These are phyloP conservation scores for Leptura quadrifasciata DNA, from an alignment of 2,888 invertebrate genomes.

Conservation along the genomic window DNA sequence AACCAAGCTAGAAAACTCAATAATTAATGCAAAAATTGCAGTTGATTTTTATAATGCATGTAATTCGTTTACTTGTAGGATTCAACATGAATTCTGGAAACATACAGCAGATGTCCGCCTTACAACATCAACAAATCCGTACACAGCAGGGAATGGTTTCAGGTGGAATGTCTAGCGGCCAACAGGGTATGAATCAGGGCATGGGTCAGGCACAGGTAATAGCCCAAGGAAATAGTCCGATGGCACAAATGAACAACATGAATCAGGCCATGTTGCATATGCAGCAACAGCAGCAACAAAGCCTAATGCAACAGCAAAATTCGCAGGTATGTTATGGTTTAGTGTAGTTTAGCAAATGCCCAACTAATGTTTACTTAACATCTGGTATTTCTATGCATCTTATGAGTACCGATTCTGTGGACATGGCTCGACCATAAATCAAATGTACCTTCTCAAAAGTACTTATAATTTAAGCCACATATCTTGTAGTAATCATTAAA, in stretches of 20 bases:
- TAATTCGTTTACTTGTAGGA: slow-evolving; percentile 45
- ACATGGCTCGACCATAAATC: too few species aligned
- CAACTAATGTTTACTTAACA: too few species aligned
- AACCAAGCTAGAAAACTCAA: too few species aligned
- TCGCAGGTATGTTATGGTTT: slow-evolving; percentile 71
- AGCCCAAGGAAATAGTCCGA: slow-evolving; percentile 66
- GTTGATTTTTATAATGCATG: too few species aligned
- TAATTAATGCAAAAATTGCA: neutral
- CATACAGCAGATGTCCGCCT: slow-evolving; percentile 72
- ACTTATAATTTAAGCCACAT: too few species aligned
- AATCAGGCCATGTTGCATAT: slow-evolving; percentile 76
- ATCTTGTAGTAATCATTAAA: too few species aligned
- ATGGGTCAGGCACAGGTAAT: slow-evolving; percentile 66
- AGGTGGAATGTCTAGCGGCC: slow-evolving; percentile 58
- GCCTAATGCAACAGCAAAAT: slow-evolving; percentile 73
- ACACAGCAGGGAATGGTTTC: slow-evolving; percentile 72
- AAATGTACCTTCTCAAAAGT: too few species aligned
- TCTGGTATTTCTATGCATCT: too few species aligned
- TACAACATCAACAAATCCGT: slow-evolving; percentile 74
- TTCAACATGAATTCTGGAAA: slow-evolving; percentile 65
- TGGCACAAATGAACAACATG: slow-evolving; percentile 71
- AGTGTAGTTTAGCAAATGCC: too few species aligned
- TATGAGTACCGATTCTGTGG: too few species aligned
- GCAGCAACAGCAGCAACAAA: slow-evolving; percentile 76
- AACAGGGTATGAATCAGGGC: slow-evolving; percentile 60